phyloP scores from a whole-genome alignment of 2,888 invertebrate genomes.

The Strigamia transsilvanica region DNA sequence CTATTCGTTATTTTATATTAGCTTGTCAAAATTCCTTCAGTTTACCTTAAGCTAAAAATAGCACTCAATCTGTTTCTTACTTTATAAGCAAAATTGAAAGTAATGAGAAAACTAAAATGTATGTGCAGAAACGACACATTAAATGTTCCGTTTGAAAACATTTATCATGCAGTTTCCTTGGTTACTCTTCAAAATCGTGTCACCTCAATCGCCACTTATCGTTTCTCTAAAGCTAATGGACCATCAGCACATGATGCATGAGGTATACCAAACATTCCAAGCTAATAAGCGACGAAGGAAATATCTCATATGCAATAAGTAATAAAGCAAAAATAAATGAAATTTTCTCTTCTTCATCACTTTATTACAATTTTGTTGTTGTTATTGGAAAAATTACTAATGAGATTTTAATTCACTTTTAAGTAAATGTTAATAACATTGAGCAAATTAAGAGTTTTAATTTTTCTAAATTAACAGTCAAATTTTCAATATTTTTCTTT shows the following conservation, averaged over 20 bases:
- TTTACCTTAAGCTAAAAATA: constrained; percentile 26
- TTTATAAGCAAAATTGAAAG: constrained; percentile 37
- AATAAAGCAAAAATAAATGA: constrained; percentile 26
- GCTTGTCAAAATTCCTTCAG: constrained; percentile 20
- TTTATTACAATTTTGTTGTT: constrained; percentile 27
- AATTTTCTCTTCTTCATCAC: constrained; percentile 12
- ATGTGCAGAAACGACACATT: constrained; percentile 42
- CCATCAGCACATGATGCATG: constrained; percentile 43
- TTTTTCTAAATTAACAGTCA: background rate
- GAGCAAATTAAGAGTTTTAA: background rate
- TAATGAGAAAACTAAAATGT: constrained; percentile 44
- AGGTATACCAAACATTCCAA: constrained; percentile 43
- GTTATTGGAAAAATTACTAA: constrained; percentile 16
- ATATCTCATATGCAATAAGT: constrained; percentile 22
- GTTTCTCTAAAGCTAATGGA: constrained; percentile 43
- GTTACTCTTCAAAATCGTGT: constrained; percentile 39
- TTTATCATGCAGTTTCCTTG: constrained; percentile 42
- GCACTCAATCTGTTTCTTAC: constrained; percentile 25
- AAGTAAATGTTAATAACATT: constrained; percentile 4
- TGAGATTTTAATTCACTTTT: constrained; percentile 24
- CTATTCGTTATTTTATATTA: background rate
- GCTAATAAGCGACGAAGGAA: constrained; percentile 29
- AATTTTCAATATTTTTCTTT: background rate
- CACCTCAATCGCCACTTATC: constrained; percentile 49
- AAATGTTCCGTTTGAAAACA: constrained; percentile 27